phyloP scores from a whole-genome alignment of 2,888 invertebrate species.

The Eristalinus aeneus region DNA sequence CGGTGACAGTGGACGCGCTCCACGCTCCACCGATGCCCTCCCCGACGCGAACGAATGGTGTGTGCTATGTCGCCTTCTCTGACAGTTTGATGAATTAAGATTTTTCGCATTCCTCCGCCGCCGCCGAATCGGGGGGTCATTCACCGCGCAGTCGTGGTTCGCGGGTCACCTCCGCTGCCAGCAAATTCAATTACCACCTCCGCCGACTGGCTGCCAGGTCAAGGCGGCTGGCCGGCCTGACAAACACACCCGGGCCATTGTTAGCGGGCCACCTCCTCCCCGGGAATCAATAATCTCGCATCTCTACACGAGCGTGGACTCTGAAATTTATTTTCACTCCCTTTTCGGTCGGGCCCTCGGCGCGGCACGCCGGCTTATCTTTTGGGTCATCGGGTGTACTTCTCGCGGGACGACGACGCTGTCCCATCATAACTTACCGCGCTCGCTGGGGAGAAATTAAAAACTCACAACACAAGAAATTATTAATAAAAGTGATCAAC shows the following conservation, averaged over 20 bases:
- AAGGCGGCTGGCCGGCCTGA: neutral
- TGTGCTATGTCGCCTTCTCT: constrained; percentile 54
- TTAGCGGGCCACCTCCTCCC: constrained; percentile 24
- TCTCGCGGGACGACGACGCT: neutral
- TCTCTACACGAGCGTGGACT: constrained; percentile 52
- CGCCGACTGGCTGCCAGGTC: constrained; percentile 28
- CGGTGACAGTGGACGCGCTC: constrained; percentile 4
- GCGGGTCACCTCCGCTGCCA: neutral
- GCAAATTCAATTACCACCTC: constrained; percentile 64
- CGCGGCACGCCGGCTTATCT: constrained; percentile 45
- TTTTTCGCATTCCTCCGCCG: constrained; percentile 43
- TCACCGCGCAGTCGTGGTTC: constrained; percentile 11
- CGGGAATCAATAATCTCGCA: constrained; percentile 62
- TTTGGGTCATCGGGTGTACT: constrained; percentile 65
- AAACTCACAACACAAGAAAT: constrained; percentile 38
- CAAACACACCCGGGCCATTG: constrained; percentile 29
- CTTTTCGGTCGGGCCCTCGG: constrained; percentile 46
- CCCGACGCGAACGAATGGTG: neutral
- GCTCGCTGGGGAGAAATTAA: constrained; percentile 48
- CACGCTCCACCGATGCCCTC: constrained; percentile 5
- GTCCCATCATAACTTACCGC: constrained; percentile 63
- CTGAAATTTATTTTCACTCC: constrained; percentile 65
- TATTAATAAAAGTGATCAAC: constrained; percentile 70
- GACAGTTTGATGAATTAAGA: constrained; percentile 71
- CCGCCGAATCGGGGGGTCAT: constrained; percentile 21